These are phyloP conservation scores for Arrhopalites spinosus DNA, from an alignment of 2,888 invertebrate genomes.

Conservation along the genomic window DNA sequence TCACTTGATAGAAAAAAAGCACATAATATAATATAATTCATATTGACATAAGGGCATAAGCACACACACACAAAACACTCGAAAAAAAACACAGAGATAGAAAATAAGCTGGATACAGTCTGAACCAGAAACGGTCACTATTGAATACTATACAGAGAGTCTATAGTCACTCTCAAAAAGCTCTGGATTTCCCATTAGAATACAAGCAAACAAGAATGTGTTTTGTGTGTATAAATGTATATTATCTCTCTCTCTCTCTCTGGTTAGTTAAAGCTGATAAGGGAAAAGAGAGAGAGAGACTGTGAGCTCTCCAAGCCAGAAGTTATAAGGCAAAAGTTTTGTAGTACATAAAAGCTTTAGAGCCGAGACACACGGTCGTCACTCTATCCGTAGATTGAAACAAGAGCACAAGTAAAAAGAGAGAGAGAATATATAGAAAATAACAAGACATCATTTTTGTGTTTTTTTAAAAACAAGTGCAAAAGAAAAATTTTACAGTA, in stretches of 20 bases:
- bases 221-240: background rate
- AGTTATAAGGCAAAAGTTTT: background rate
- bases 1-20: too few species aligned
- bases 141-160: too few species aligned
- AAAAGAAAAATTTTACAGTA: background rate
- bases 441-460: too few species aligned
- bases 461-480: background rate
- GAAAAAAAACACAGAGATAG: too few species aligned
- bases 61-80: too few species aligned
- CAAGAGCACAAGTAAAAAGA: background rate
- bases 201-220: background rate
- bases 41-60: too few species aligned
- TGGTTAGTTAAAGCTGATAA: too few species aligned
- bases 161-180: too few species aligned
- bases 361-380: constrained; percentile 4
- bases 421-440: too few species aligned
- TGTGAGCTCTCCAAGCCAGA: background rate
- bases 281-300: background rate
- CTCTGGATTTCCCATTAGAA: background rate
- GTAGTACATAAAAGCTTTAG: constrained; percentile 6
- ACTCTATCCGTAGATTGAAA: constrained; percentile 11
- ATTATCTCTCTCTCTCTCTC: background rate
- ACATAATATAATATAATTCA: too few species aligned
- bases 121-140: too few species aligned
- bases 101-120: too few species aligned